These are phyloP conservation scores for Pecten maximus DNA, from an alignment of 2,888 invertebrate species.

Conservation along the genomic window DNA sequence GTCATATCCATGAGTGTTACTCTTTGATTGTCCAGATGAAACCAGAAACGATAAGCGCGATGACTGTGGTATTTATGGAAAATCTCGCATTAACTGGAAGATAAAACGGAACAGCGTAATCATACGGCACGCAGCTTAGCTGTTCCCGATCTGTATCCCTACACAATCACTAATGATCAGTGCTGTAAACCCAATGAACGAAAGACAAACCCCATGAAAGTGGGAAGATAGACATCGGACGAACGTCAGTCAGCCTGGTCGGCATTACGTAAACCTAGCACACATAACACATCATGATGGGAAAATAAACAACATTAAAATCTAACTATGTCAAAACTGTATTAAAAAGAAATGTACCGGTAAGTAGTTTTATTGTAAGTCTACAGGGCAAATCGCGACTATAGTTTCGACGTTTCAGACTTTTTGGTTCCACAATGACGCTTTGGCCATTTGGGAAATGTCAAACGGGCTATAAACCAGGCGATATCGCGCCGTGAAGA, in stretches of 20 bases:
- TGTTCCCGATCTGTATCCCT: not conserved
- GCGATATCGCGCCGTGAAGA: not conserved
- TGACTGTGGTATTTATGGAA: constrained; percentile 22
- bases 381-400: not conserved
- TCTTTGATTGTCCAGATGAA: constrained; percentile 33
- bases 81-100: constrained; percentile 11
- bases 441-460: constrained; percentile 26
- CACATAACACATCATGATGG: constrained; percentile 25
- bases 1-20: not conserved
- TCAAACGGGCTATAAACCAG: not conserved
- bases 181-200: constrained; percentile 33
- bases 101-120: not conserved
- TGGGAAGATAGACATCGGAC: not conserved
- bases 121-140: not conserved
- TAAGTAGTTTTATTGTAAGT: constrained; percentile 33
- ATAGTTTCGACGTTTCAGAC: not conserved
- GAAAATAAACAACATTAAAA: constrained; percentile 23
- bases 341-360: constrained; percentile 1
- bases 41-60: constrained; percentile 23
- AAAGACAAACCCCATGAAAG: constrained; percentile 33
- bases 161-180: constrained; percentile 24
- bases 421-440: constrained; percentile 12
- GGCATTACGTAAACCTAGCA: not conserved
- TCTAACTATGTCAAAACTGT: constrained; percentile 1
- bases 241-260: constrained; percentile 6